These are phyloP conservation scores for Synanthedon tipuliformis DNA, from an alignment of 2,888 invertebrate genomes.

Conservation along the genomic window DNA sequence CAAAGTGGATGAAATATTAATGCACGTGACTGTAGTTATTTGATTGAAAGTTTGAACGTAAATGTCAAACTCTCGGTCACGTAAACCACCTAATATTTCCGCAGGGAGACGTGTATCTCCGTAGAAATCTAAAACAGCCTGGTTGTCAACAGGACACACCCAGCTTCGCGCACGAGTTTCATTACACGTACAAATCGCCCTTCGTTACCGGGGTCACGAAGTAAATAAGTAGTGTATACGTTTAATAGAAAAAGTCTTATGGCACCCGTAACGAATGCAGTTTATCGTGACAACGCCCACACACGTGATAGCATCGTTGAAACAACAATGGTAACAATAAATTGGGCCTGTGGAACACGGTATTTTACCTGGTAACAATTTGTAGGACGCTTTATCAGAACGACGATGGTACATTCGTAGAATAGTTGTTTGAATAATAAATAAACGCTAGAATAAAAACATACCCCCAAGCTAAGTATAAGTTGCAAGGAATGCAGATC, in stretches of 20 bases:
- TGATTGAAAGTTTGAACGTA: slow-evolving; percentile 7
- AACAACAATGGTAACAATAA: slow-evolving; percentile 31
- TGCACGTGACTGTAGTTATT: too few relatives aligned
- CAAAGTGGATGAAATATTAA: too few relatives aligned
- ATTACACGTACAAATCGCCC: slow-evolving; percentile 34
- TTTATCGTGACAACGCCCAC: slow-evolving; percentile 49
- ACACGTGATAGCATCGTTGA: slow-evolving; percentile 41
- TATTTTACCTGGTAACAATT: slow-evolving; percentile 28
- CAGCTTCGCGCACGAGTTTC: slow-evolving; percentile 30
- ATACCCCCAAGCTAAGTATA: slow-evolving; percentile 5
- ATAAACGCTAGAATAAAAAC: slow-evolving; percentile 4
- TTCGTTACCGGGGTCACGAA: slow-evolving; percentile 28
- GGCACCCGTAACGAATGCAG: slow-evolving; percentile 23
- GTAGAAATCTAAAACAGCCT: slow-evolving; percentile 29
- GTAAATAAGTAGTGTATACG: slow-evolving; percentile 19
- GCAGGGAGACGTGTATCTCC: slow-evolving; percentile 23
- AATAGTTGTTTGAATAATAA: slow-evolving; percentile 10
- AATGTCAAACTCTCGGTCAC: slow-evolving; percentile 22
- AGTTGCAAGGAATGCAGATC: slow-evolving; percentile 6
- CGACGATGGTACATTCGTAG: slow-evolving; percentile 16
- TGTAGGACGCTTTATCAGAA: slow-evolving; percentile 19
- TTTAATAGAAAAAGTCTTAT: slow-evolving; percentile 22
- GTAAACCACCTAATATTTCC: slow-evolving; percentile 25
- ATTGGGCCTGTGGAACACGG: slow-evolving; percentile 33
- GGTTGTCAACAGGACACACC: slow-evolving; percentile 27